A percentile compares a stretch with the other conserved stretches of the same genome.
Evolutionary conservation across 1,140 invertebrate genomes (phyloP).

Genomic region (Procambarus clarkii): DNA sequence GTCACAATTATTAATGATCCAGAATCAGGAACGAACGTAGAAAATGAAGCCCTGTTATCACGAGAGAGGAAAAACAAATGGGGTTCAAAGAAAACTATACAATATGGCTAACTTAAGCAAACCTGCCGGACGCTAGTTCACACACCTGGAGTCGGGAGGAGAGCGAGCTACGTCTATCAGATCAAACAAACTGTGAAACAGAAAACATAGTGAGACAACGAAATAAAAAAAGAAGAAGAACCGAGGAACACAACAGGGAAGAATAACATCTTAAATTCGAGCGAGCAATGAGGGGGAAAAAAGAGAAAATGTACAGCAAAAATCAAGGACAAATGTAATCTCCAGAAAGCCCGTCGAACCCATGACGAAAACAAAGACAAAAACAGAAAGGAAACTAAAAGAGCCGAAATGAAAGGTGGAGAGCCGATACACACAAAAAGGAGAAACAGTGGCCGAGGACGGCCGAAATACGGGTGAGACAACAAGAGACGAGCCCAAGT

Average conservation of each 20-base stretch:
- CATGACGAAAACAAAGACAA: not conserved
- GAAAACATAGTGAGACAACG: no score
- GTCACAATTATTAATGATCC: no score
- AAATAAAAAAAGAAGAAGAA: no score
- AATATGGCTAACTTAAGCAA: not conserved
- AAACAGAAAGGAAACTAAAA: not conserved
- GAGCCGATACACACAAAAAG: no score
- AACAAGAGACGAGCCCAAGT: not conserved
- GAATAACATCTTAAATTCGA: not conserved
- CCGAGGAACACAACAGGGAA: no score
- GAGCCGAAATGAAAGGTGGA: no score
- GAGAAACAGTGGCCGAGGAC: no score
- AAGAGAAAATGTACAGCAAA: not conserved
- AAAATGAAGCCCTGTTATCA: no score
- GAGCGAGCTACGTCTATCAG: no score
- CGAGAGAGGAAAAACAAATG: not conserved
- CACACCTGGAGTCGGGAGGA: no score
- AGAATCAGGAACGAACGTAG: no score
- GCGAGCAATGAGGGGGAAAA: not conserved
- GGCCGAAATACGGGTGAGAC: not conserved
- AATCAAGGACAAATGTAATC: not conserved
- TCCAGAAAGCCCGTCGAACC: not conserved
- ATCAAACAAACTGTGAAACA: no score
- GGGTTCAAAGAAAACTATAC: not conserved
- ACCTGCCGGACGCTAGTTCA: not conserved